phyloP scores from a whole-genome alignment of 2,797 vertebrate genomes.

The Lophius americanus region DNA sequence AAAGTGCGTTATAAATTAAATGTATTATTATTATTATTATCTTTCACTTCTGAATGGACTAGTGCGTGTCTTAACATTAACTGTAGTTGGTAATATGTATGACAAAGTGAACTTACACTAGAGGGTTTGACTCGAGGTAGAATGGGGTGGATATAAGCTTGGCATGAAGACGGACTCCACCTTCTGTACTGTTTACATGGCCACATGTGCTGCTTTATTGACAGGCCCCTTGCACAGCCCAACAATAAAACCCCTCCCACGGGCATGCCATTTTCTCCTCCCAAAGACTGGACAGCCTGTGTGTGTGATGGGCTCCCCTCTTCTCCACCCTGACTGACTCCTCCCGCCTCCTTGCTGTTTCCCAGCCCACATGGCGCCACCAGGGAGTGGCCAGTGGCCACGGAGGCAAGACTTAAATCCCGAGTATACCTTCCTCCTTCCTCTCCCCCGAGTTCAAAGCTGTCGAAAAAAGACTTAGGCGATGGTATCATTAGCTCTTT shows the following conservation, averaged over 20 bases:
- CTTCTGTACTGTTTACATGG: slow-evolving; percentile 77
- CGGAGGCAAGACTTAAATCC: slow-evolving; percentile 73
- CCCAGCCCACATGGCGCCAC: slow-evolving; percentile 66
- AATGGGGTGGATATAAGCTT: slow-evolving; percentile 25
- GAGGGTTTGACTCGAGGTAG: too few species aligned
- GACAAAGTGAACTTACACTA: too few species aligned
- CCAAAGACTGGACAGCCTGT: slow-evolving; percentile 56
- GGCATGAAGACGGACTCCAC: slow-evolving; percentile 67
- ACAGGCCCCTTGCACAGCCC: slow-evolving; percentile 64
- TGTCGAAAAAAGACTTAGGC: background rate
- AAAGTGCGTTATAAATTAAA: too few species aligned
- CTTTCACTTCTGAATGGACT: too few species aligned
- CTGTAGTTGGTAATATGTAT: too few species aligned
- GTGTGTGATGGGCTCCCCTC: slow-evolving; percentile 35
- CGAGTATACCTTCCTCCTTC: slow-evolving; percentile 42
- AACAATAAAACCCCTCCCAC: slow-evolving; percentile 70
- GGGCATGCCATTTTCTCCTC: slow-evolving; percentile 64
- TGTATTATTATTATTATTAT: too few species aligned
- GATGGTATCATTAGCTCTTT: accelerated
- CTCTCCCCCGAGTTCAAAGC: slow-evolving; percentile 26
- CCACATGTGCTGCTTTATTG: slow-evolving; percentile 75
- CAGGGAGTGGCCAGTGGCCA: slow-evolving; percentile 79
- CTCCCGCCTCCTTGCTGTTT: slow-evolving; percentile 67
- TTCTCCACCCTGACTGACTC: slow-evolving; percentile 55
- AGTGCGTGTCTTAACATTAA: too few species aligned